Base-by-base conservation (phyloP, 2,888 invertebrate species). In the Phragmatobia fuliginosa region DNA sequence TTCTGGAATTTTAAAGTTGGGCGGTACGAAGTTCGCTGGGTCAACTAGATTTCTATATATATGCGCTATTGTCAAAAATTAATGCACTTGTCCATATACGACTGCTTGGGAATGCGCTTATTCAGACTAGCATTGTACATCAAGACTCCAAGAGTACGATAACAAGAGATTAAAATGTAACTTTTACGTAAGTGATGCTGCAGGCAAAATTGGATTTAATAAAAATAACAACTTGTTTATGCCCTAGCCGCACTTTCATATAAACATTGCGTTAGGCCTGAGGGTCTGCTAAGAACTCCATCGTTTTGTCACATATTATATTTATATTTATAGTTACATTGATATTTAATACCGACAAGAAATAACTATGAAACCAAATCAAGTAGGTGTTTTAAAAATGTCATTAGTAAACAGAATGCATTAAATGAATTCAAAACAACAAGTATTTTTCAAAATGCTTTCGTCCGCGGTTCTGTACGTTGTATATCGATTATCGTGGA, bases 211-310 rank as follows among this genome's bases (percentile, higher is more conserved):
- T 2, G 6, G n/a, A 32, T 49, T n/a, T 45, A 36, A 63, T 45
- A 62, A 56, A 67, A 74, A 67, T 36, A 31, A 67, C 38, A 68
- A 56, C 60, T 62, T 62, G 67, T 70, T 67, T 68, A 67, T 72
- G 66, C 56, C 38, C 58, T 16, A 69, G 66, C 73, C 75, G 67
- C 71, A 75, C 71, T 67, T 49, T 63, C 64, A 62, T 65, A 68
- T 64, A 75, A 75, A 67, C 68, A 67, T 70, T 66, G 62, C 41
- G 45, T 66, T 70, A 45, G 49, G 56, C 69, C 69, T 59, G 66
- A 25, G 52, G 41, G 58, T 25, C 18, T 38, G 38, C 67, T 74
- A 62, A 56, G 36, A n/a, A 63, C 62, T 68, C 74, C 74, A 74
- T 68, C 25, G 10, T 36, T 61, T 67, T 31, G 52, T n/a, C 1